Base-by-base conservation (phyloP, 2,888 invertebrate genomes). In the Coronaproctus castanopsis region DNA sequence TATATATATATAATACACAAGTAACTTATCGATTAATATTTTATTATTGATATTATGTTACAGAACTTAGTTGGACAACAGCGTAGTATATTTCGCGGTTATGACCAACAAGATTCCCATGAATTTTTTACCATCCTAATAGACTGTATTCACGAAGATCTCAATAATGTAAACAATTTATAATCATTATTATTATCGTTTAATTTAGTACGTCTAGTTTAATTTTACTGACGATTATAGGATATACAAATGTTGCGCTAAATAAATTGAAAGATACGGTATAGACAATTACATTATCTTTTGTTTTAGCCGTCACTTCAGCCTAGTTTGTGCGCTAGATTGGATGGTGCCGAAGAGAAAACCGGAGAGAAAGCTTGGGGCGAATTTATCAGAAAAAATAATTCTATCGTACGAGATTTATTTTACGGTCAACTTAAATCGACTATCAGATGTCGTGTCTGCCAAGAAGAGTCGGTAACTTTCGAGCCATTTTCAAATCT, bases 351-450 rank as follows among this genome's bases (percentile, higher is more conserved):
- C 68, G 67, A 68, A 21, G 73, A 73, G 62, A 69, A 70, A 1
- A 71, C 65, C 0, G 71, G 76, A 0, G 77, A 78, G 64, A 73
- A 74, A 64, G 83, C 85, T 10, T 87, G 87, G 87, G 74, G 79
- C 60, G 80, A 83, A 67, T 85, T 84, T 72, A 80, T 80, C 60
- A 76, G 77, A 67, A 76, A 78, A 24, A 81, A 85, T 67, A 79
- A 82, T 70, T 85, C 85, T 62, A 76, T 83, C 54, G 81, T 89
- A 61, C 76, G 82, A 65, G 77, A 82, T 63, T 75, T 88, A 66
- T 92, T 92, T 74, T 87, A 87, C 75, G 91, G 91, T 0, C 87
- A 89, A 74, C 80, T 87, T 66, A 81, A 81, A 68, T 89, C 89
- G 18, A 86, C 85, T 0, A 81, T 91, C 1, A 78, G 77, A 58